Evolutionary conservation across 1,140 invertebrate genomes (phyloP), one percentile per base, ranked within the genome.

Genomic region (Nylanderia fulva): DNA sequence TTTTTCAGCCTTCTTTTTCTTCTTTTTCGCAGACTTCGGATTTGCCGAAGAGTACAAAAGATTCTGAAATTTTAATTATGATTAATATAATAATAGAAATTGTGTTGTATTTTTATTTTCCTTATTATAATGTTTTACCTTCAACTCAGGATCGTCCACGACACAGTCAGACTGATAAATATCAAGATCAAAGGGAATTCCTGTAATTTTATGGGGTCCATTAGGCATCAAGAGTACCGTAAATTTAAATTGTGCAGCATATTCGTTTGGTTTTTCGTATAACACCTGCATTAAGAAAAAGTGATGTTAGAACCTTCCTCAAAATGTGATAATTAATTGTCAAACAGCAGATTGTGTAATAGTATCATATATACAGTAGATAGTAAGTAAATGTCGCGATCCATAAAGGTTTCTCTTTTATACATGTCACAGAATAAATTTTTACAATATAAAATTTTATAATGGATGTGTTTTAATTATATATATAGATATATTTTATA

Each of bases 161-260:
- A 96, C 96, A 93, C 97, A 95, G 89, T 99, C 97, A 68, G 98
- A 98, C 90, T 98, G 96, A 93, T 97, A 99, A 27, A 96, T 91
- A 36, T 97, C 97, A 76, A 96, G 94, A 84, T 99, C 98, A 92
- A 99, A 97, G 27, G 98, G 98, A 88, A 99, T 95, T 72, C 99
- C 99, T 60, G 99, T 99, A 85, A 99, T 99, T 95, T 98, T 98
- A 91, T 99, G 97, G 48, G 99, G 97, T 77, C 99, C 99, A 92
- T 98, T 98, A 11, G 99, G 99, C 97, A 99, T 98, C 83, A 99
- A 95, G 69, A 99, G 95, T 66, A 99, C 98, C 84, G 99, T 99
- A 91, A 99, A 99, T 95, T 99, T 99, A 93, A 99, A 99, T 94
- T 99, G 99, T 64, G 99, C 99, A 84, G 99, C 99, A 93, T 97